phyloP scores from a whole-genome alignment of 2,888 invertebrate species.

The Rhopalosiphum nymphaeae region DNA sequence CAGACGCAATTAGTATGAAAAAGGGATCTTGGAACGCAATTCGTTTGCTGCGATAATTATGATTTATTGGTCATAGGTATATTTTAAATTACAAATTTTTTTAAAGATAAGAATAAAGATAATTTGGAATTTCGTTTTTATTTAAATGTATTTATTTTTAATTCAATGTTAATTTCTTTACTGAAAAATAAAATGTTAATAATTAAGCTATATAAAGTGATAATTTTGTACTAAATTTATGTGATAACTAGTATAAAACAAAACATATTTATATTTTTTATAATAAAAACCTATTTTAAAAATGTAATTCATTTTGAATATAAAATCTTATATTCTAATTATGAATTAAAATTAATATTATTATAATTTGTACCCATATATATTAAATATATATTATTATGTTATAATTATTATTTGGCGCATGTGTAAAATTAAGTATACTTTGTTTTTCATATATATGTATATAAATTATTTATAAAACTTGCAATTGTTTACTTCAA shows the following conservation, averaged over 20 bases:
- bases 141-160: background rate
- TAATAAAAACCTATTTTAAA: background rate
- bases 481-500: background rate
- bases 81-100: background rate
- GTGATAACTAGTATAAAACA: background rate
- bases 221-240: background rate
- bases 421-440: no score
- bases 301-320: background rate
- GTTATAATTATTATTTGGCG: background rate
- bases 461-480: background rate
- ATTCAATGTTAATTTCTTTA: background rate
- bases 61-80: background rate
- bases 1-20: no score
- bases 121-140: background rate
- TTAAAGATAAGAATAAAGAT: background rate
- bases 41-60: background rate
- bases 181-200: background rate
- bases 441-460: background rate
- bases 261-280: background rate
- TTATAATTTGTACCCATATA: background rate
- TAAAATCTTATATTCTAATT: background rate
- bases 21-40: no score
- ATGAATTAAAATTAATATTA: background rate
- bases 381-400: background rate
- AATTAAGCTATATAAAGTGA: background rate